Base-by-base conservation (phyloP, 2,888 invertebrate species). In the Eupithecia centaureata region DNA sequence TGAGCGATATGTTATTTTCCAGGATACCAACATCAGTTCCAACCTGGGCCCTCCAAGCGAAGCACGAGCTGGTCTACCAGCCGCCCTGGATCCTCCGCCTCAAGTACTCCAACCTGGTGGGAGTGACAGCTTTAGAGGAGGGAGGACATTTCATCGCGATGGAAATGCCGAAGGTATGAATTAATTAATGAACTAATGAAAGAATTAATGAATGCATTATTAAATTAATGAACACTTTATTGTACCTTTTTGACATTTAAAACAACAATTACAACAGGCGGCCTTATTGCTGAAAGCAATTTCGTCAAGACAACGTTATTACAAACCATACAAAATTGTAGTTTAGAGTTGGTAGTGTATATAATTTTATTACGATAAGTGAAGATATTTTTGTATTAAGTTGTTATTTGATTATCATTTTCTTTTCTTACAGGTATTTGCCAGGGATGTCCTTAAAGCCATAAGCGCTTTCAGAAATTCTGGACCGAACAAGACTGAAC, bases 121-220 rank as follows among this genome's bases (percentile, higher is more conserved):
- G 95, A 42, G 94, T 94, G 67, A 95, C 94, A 0, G 91, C 95
- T 52, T 81, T 95, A 65, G 85, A 94, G 0, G 89, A 94, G 2
- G 97, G 97, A 1, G 98, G 98, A 0, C 98, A 98, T 85, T 98
- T 98, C 91, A 94, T 96, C 0, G 97, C 97, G 0, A 94, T 97
- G 60, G 97, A 98, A 84, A 89, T 95, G 73, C 97, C 98, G 0
- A 82, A 94, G 57, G 56, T 56, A 7, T 7, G n/a, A 51, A 25
- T n/a, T 10, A 33, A 33, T 33, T 8, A n/a, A n/a, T n/a, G n/a
- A n/a, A n/a, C n/a, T n/a, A n/a, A n/a, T n/a, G n/a, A n/a, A n/a
- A n/a, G n/a, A n/a, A n/a, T n/a, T n/a, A n/a, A n/a, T n/a, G n/a
- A n/a, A n/a, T n/a, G n/a, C n/a, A n/a, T n/a, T n/a, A n/a, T n/a